A percentile compares a stretch with the other conserved stretches of the same genome.
Evolutionary conservation across 2,888 invertebrate species (phyloP).

Genomic region (Zootermopsis nevadensis): DNA sequence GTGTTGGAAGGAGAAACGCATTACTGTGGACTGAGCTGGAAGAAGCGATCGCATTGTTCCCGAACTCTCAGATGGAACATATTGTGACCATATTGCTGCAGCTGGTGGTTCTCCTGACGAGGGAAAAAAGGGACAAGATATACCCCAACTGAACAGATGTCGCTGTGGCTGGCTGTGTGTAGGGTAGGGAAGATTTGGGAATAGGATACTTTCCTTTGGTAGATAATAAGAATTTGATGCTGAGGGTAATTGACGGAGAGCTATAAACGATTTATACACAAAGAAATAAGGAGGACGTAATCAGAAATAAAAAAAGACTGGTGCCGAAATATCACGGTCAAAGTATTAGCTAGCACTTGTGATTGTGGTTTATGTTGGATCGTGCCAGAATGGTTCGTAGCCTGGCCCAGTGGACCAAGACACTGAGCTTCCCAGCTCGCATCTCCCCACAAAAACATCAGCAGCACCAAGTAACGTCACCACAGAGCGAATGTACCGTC

Average conservation of each 20-base stretch:
- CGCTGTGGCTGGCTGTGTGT: background rate
- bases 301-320: background rate
- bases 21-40: too few species aligned
- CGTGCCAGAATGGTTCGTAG: slow-evolving; percentile 80
- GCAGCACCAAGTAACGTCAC: slow-evolving; percentile 65
- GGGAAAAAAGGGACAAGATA: background rate
- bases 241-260: background rate
- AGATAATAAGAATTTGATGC: background rate
- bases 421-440: slow-evolving; percentile 87
- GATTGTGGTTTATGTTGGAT: slow-evolving; percentile 1
- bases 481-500: slow-evolving; percentile 72
- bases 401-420: slow-evolving; percentile 91
- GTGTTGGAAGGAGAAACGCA: too few species aligned
- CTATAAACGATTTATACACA: background rate
- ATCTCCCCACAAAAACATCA: slow-evolving; percentile 78
- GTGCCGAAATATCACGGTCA: background rate
- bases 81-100: background rate
- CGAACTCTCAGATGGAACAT: background rate
- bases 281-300: background rate
- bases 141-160: background rate
- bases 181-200: background rate
- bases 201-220: background rate
- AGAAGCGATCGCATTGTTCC: too few species aligned
- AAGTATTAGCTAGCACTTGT: background rate
- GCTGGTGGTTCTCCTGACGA: background rate